phyloP scores from a whole-genome alignment of 1,140 invertebrate species.

The Zaprionus camerounensis region DNA sequence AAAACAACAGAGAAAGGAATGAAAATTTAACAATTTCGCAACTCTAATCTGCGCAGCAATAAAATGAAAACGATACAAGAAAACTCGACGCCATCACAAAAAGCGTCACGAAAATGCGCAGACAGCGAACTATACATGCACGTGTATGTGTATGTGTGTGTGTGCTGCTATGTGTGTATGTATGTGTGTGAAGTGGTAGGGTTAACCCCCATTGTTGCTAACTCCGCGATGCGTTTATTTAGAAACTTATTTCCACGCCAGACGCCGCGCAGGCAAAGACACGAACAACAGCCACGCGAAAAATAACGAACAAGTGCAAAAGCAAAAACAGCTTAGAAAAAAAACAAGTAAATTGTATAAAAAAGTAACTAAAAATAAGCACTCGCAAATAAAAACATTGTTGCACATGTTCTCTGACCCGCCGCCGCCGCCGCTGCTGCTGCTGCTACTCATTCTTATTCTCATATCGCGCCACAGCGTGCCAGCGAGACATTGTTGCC shows the following conservation, averaged over 20 bases:
- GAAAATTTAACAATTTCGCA: constrained; percentile 81
- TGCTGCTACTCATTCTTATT: constrained; percentile 30
- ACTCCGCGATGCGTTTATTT: constrained; percentile 72
- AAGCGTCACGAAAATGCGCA: constrained; percentile 74
- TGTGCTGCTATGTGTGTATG: constrained; percentile 10
- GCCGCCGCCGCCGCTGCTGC: background rate
- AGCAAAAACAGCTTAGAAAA: constrained; percentile 10
- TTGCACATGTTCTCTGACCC: constrained; percentile 65
- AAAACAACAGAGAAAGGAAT: constrained; percentile 51
- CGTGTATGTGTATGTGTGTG: constrained; percentile 9
- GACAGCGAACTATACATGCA: constrained; percentile 59
- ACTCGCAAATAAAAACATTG: constrained; percentile 79
- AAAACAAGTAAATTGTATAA: constrained; percentile 26
- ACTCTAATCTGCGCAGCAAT: constrained; percentile 78
- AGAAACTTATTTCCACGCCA: constrained; percentile 76
- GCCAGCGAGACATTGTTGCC: constrained; percentile 44
- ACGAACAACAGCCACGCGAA: background rate
- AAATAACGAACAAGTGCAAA: constrained; percentile 13
- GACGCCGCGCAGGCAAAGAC: constrained; percentile 28
- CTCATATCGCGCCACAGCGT: constrained; percentile 34
- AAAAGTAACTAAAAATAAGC: constrained; percentile 82
- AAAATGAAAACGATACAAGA: constrained; percentile 76
- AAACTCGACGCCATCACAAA: constrained; percentile 61
- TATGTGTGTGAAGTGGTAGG: constrained; percentile 24
- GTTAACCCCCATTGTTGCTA: constrained; percentile 60